These are phyloP conservation scores for Epinephelus lanceolatus DNA, from an alignment of 2,113 vertebrate species.

Conservation along the genomic window DNA sequence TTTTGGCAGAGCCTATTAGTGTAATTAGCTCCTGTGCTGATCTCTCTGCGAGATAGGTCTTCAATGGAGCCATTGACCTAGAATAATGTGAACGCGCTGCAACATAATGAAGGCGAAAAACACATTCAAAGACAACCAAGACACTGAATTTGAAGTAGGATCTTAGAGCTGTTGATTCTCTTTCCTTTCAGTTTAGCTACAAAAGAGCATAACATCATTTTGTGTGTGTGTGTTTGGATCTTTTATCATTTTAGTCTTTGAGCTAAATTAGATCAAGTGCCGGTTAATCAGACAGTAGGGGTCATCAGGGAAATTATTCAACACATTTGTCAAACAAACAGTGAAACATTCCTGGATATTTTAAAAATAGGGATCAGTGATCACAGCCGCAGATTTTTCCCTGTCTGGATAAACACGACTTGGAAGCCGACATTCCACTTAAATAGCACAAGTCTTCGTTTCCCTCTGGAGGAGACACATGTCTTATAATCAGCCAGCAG, in stretches of 20 bases:
- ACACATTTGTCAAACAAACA: not conserved
- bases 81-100: constrained; percentile 62
- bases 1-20: constrained; percentile 66
- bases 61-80: constrained; percentile 65
- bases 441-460: constrained; percentile 48
- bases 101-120: constrained; percentile 54
- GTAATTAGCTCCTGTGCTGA: constrained; percentile 69
- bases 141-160: constrained; percentile 33
- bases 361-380: constrained; percentile 6
- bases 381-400: constrained; percentile 41
- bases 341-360: not conserved
- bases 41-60: constrained; percentile 59
- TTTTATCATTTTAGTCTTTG: not conserved
- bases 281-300: not conserved
- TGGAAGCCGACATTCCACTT: constrained; percentile 57
- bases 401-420: constrained; percentile 44
- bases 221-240: not conserved
- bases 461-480: constrained; percentile 64
- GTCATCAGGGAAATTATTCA: not conserved
- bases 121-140: constrained; percentile 35
- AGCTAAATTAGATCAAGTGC: not conserved
- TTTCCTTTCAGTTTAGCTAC: not conserved
- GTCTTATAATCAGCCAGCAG: constrained; percentile 67
- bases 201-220: not conserved
- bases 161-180: not conserved